phyloP scores from a whole-genome alignment of 2,113 vertebrate genomes.

The Perca fluviatilis region DNA sequence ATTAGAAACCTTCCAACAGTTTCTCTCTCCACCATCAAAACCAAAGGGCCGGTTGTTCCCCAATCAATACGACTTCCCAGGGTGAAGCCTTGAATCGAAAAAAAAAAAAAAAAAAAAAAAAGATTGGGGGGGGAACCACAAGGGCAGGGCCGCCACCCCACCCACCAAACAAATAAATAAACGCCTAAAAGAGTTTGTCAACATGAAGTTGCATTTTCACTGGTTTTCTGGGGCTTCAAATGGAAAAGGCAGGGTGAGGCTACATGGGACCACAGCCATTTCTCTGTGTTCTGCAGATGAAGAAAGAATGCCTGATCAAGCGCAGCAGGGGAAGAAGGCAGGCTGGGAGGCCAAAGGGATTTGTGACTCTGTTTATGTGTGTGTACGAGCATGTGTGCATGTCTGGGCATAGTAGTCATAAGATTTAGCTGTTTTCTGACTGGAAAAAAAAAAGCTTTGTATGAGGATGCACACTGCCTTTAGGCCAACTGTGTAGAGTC shows the following conservation, averaged over 20 bases:
- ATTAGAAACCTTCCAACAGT: conserved; percentile 66
- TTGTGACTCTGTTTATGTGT: conserved; percentile 48
- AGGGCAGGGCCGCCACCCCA: too few relatives aligned
- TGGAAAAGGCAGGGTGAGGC: conserved; percentile 60
- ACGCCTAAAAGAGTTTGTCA: conserved; percentile 76
- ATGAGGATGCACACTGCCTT: conserved; percentile 34
- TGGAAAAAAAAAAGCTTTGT: conserved; percentile 14
- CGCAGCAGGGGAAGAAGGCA: conserved; percentile 59
- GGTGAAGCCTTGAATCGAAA: conserved; percentile 67
- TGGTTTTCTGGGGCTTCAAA: conserved; percentile 68
- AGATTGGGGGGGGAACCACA: too few relatives aligned
- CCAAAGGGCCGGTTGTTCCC: conserved; percentile 44
- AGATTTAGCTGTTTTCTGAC: conserved; percentile 44
- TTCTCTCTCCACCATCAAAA: conserved; percentile 56
- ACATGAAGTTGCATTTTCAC: conserved; percentile 55
- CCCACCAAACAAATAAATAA: too few relatives aligned
- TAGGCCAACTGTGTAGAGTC: conserved; percentile 43
- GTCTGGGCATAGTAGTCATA: conserved; percentile 42
- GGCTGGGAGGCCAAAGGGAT: conserved; percentile 66
- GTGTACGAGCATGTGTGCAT: conserved; percentile 42
- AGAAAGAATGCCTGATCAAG: conserved; percentile 79
- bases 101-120: too few relatives aligned
- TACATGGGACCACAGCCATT: conserved; percentile 70
- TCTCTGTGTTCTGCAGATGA: conserved; percentile 75
- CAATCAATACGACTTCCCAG: conserved; percentile 59